Evolutionary conservation across 2,888 invertebrate species (phyloP), one percentile per base, ranked within the genome.

Genomic region (Caprella mutica): DNA sequence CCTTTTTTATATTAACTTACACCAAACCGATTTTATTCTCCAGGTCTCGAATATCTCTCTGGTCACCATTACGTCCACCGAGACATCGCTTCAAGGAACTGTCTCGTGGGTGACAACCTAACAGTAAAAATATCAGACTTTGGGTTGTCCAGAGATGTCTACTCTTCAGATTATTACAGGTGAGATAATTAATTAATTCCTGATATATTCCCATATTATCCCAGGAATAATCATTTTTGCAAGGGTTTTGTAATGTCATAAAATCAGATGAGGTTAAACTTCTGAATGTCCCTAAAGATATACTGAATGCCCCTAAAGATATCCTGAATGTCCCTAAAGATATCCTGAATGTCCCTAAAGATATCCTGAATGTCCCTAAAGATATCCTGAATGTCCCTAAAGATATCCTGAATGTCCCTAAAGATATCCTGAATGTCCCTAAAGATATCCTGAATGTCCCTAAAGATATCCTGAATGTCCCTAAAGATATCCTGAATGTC

Each of bases 81-180:
- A 68, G 97, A 97, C 72, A 76, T 98, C 67, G 94, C 97, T 2
- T 92, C 97, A 1, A 79, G 97, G 67, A 98, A 98, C 74, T 92
- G 96, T 72, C 77, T 98, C 48, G 94, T 98, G 1, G 92, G 92
- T 12, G 94, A 94, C 71, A 86, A 88, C 71, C 79, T 94, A 67
- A 84, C 86, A 46, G 91, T 97, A 1, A 98, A 98, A 78, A 96
- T 98, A 71, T 92, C 78, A 5, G 94, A 96, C 76, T 96, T 97
- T 76, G 96, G 94, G 39, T 77, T 94, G 19, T 91, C 93, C 19
- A 80, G 94, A 67, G 89, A 91, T 71, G 88, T 91, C 72, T 73
- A 73, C 54, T 89, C 90, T 67, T 87, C 87, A 54, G 93, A 94
- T 76, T 91, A 94, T 72, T 91, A 93, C 70, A 60, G 66, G 66